These are phyloP conservation scores for Cinara cedri DNA, from an alignment of 2,888 invertebrate genomes.

Conservation along the genomic window DNA sequence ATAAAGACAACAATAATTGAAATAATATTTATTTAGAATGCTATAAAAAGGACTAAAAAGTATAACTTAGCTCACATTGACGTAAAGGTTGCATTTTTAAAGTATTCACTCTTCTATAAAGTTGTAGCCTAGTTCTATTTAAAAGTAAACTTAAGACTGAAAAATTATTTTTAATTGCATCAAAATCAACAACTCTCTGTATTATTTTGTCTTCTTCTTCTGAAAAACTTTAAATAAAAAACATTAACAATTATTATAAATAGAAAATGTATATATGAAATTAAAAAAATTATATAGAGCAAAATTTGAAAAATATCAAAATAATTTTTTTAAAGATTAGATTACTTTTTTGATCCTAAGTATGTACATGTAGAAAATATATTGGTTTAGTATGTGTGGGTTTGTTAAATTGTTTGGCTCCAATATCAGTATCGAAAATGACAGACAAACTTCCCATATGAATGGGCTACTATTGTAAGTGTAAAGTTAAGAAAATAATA, in stretches of 20 bases:
- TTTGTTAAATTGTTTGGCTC: no score
- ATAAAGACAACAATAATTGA: background rate
- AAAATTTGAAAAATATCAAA: no score
- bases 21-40: background rate
- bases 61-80: background rate
- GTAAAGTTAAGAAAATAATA: no score
- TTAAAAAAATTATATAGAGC: no score
- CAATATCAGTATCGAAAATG: no score
- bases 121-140: slow-evolving; percentile 30
- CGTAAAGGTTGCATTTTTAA: background rate
- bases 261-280: no score
- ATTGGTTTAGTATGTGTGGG: no score
- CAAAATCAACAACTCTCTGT: slow-evolving; percentile 5
- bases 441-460: no score
- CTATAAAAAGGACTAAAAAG: background rate
- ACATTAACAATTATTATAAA: background rate
- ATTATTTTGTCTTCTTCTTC: slow-evolving; percentile 32
- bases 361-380: no score
- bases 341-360: no score
- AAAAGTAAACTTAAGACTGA: slow-evolving; percentile 29
- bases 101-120: slow-evolving; percentile 1
- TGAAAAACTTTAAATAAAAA: slow-evolving; percentile 14
- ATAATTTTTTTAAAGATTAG: no score
- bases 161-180: slow-evolving; percentile 28
- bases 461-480: no score